Evolutionary conservation across 2,888 invertebrate genomes (phyloP), one percentile per base, ranked within the genome.

Genomic region (Ceratothoa steindachneri): DNA sequence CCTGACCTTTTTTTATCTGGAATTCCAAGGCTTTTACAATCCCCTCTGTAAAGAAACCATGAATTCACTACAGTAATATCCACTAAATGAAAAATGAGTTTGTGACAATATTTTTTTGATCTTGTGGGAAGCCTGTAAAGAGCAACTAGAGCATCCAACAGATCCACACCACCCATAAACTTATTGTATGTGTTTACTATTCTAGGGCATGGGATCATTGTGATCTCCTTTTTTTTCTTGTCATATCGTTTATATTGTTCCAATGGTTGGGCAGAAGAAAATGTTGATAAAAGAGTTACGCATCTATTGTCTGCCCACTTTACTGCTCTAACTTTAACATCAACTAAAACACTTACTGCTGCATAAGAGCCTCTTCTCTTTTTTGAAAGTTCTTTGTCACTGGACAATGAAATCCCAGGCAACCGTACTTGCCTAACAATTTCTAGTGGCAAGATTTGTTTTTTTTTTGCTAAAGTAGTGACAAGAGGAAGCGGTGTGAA

Each of bases 141-240:
- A 30, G 60, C 19, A 22, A 60, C 24, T 7, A 60, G 60, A 9
- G 24, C 5, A 60, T 60, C 60, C 60, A 60, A 9, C 60, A 60
- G 24, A 24, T 83, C 82, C 7, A 82, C 83, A 9, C 83, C 82
- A 60, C 82, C 82, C 81, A 82, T 82, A 53, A 67, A 81, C 67
- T 76, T 77, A 75, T 83, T 82, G 78, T 27, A 71, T 27, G n/a
- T 5, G 2, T 30, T 64, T 5, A 71, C 31, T n/a, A 65, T 30
- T 9, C 27, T 67, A 78, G 78, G 74, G 1, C 24, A 29, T 2
- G 22, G 30, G 12, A 80, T 53, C 22, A 55, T 30, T 31, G 53
- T 22, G 15, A 22, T 28, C 30, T 60, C 22, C 67, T 69, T 72
- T 15, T 41, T 41, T 41, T 41, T 41, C 15, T 41, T 41, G 41